phyloP scores from a whole-genome alignment of 1,140 invertebrate species.

The Procambarus virginalis region DNA sequence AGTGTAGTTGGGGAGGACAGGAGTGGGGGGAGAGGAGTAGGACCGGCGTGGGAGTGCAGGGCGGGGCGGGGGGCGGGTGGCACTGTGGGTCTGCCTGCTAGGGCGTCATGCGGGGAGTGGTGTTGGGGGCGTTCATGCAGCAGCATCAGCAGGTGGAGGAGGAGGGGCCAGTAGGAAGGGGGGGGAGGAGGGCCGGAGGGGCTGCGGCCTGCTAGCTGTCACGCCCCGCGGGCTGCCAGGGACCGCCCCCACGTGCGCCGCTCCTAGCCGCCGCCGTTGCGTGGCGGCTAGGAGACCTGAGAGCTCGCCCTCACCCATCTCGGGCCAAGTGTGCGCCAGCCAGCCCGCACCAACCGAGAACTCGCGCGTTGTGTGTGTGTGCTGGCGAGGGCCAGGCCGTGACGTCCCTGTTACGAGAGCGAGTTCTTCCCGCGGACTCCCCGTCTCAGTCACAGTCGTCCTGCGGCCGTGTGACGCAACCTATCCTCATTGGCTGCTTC shows the following conservation, averaged over 20 bases:
- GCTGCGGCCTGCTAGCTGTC: slow-evolving; percentile 35
- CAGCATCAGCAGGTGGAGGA: slow-evolving; percentile 14
- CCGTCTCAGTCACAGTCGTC: slow-evolving; percentile 69
- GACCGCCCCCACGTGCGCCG: slow-evolving; percentile 63
- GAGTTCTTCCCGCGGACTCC: slow-evolving; percentile 70
- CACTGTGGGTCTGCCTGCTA: too few species aligned
- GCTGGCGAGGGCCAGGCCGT: slow-evolving; percentile 60
- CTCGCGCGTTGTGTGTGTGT: slow-evolving; percentile 62
- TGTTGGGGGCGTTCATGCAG: slow-evolving; percentile 35
- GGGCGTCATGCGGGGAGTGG: slow-evolving; percentile 45
- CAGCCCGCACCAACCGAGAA: slow-evolving; percentile 56
- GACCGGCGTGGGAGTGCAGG: slow-evolving; percentile 36
- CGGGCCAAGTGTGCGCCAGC: slow-evolving; percentile 63
- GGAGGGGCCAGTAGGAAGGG: not conserved
- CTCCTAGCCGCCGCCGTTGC: slow-evolving; percentile 51
- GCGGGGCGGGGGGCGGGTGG: slow-evolving; percentile 22
- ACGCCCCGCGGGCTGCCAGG: slow-evolving; percentile 53
- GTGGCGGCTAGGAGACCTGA: slow-evolving; percentile 26
- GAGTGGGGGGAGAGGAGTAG: slow-evolving; percentile 1
- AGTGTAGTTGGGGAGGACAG: too few species aligned
- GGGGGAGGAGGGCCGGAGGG: slow-evolving; percentile 2
- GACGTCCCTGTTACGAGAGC: slow-evolving; percentile 69
- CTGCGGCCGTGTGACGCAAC: slow-evolving; percentile 71
- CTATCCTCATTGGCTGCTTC: slow-evolving; percentile 71
- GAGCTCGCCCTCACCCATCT: slow-evolving; percentile 55